A percentile compares a stretch with the other conserved stretches of the same genome.
Evolutionary conservation across 2,888 invertebrate species (phyloP).

Genomic region (Teinopalpus imperialis): DNA sequence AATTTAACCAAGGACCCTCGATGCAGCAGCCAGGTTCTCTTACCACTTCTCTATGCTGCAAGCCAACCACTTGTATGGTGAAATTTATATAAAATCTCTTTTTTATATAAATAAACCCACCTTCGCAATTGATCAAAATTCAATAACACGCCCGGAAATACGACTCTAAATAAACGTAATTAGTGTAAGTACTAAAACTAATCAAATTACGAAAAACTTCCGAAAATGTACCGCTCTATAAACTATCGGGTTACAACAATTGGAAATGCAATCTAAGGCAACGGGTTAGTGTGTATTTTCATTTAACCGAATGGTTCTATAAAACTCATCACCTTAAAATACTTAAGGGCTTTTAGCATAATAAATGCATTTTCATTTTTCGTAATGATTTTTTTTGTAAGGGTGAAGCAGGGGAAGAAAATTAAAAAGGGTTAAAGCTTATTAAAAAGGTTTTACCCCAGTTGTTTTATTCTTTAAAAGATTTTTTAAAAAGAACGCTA

Average conservation of each 20-base stretch:
- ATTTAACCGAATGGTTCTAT: no score
- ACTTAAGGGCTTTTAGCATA: background rate
- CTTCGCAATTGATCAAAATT: background rate
- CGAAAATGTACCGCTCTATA: slow-evolving; percentile 16
- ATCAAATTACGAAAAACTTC: slow-evolving; percentile 6
- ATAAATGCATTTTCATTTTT: slow-evolving; percentile 9
- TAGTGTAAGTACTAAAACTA: slow-evolving; percentile 4
- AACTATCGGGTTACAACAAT: slow-evolving; percentile 29
- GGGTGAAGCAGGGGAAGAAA: background rate
- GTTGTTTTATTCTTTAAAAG: no score
- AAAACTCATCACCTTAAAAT: background rate
- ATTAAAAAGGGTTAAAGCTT: background rate
- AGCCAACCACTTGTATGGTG: no score
- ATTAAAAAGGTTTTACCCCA: no score
- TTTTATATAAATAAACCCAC: no score
- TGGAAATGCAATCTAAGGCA: slow-evolving; percentile 15
- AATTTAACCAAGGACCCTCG: no score
- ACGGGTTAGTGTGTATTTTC: slow-evolving; percentile 25
- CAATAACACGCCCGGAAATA: background rate
- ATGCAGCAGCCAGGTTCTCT: no score
- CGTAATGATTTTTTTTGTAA: slow-evolving; percentile 3
- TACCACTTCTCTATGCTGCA: no score
- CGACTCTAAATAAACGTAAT: slow-evolving; percentile 5
- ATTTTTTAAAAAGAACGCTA: no score
- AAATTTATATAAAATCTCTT: no score